These are phyloP conservation scores for Blennius ocellaris DNA, from an alignment of 2,113 vertebrate genomes.

Conservation along the genomic window DNA sequence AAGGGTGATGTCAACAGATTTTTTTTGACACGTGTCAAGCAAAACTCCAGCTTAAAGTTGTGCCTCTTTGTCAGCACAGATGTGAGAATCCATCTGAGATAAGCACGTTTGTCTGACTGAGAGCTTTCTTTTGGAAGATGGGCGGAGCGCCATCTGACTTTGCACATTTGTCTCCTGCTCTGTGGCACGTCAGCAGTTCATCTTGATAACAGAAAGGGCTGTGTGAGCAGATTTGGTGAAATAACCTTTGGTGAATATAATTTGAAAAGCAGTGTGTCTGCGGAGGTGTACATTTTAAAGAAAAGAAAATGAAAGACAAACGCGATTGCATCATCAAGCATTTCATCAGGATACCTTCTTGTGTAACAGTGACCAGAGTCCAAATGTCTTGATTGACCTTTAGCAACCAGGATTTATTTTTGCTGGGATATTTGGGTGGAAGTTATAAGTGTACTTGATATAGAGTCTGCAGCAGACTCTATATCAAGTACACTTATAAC, in stretches of 20 bases:
- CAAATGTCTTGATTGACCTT: constrained; percentile 28
- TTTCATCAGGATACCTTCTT: constrained; percentile 34
- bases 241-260: constrained; percentile 75
- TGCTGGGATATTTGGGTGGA: too few relatives aligned
- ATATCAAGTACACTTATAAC: too few relatives aligned
- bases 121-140: constrained; percentile 66
- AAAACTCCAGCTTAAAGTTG: constrained; percentile 56
- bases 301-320: constrained; percentile 25
- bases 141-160: constrained; percentile 69
- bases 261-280: constrained; percentile 52
- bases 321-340: constrained; percentile 55
- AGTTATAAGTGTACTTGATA: too few relatives aligned
- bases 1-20: constrained; percentile 20
- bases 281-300: background rate
- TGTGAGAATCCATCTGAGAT: constrained; percentile 66
- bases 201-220: constrained; percentile 75
- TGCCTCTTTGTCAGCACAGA: constrained; percentile 65
- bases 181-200: constrained; percentile 73
- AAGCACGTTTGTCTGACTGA: constrained; percentile 61
- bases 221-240: constrained; percentile 69
- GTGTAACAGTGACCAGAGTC: constrained; percentile 33
- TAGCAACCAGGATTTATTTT: background rate
- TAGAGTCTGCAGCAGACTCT: too few relatives aligned
- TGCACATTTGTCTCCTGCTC: constrained; percentile 71
- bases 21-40: constrained; percentile 49